Conservation (phyloP, 2,797 vertebrate species). For the Lerista edwardsae region DNA sequence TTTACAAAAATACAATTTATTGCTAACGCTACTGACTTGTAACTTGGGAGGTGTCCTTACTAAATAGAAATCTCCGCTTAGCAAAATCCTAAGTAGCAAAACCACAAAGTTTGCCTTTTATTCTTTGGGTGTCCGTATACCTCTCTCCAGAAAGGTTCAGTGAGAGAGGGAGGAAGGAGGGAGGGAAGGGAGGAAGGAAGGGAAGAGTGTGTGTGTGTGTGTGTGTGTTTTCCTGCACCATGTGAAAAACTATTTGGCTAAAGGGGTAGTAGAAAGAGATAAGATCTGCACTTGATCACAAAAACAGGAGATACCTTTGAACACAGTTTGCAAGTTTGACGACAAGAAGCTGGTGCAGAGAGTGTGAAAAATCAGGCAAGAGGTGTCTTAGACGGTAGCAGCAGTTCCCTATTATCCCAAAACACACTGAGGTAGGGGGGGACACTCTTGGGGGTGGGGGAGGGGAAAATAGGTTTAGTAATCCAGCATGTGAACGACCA, state of each 20-base stretch:
- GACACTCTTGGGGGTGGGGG: conserved; percentile 5
- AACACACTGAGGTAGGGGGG: conserved; percentile 52
- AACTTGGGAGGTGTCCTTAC: background rate
- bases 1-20: conserved; percentile 77
- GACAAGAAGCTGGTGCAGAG: conserved; percentile 59
- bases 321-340: conserved; percentile 26
- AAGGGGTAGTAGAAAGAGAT: conserved; percentile 55
- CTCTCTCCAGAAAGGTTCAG: conserved; percentile 15
- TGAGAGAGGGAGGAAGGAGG: conserved; percentile 20
- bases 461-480: background rate
- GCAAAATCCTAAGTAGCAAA: conserved; percentile 65
- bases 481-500: conserved; percentile 38
- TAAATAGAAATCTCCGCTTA: background rate
- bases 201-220: background rate
- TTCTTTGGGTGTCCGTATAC: conserved; percentile 45
- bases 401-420: conserved; percentile 63
- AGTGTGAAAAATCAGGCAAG: conserved; percentile 72
- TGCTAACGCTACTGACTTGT: conserved; percentile 60
- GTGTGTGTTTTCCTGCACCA: conserved; percentile 45
- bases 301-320: conserved; percentile 45
- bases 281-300: conserved; percentile 49
- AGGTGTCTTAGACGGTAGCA: conserved; percentile 70
- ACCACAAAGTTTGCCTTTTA: conserved; percentile 66
- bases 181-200: conserved; percentile 19
- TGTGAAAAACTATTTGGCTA: conserved; percentile 55